Percentiles rank a stretch among this genome's conserved stretches.
These are phyloP conservation scores for Protobothrops mucrosquamatus DNA, from an alignment of 2,113 vertebrate genomes.

Conservation along the genomic window DNA sequence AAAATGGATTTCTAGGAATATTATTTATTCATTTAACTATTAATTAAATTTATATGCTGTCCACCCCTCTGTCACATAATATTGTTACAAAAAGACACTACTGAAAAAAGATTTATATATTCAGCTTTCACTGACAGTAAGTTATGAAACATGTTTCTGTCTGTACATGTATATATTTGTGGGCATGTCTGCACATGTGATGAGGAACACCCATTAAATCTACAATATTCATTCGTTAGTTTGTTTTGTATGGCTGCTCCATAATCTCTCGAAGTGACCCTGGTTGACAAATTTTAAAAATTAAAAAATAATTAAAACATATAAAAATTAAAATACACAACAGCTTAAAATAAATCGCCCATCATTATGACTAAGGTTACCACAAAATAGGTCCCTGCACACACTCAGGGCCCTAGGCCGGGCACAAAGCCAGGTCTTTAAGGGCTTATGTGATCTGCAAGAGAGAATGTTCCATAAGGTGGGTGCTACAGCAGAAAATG, in stretches of 20 bases:
- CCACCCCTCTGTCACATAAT: background rate
- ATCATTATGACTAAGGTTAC: background rate
- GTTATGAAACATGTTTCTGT: background rate
- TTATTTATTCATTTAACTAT: background rate
- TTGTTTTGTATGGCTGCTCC: background rate
- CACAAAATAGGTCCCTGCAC: background rate
- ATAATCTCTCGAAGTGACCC: background rate
- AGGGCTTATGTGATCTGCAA: background rate
- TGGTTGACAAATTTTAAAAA: background rate
- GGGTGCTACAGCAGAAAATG: background rate
- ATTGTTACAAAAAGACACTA: background rate
- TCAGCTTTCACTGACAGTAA: background rate
- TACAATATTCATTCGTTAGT: background rate
- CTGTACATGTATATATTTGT: background rate
- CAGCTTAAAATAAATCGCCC: background rate
- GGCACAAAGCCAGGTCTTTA: background rate
- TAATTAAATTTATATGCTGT: no score
- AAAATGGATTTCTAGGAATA: background rate
- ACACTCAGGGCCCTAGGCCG: background rate
- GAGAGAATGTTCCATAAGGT: background rate
- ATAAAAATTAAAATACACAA: background rate
- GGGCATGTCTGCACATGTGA: background rate
- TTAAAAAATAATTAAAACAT: background rate
- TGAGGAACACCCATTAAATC: background rate
- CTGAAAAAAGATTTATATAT: background rate